A percentile compares a stretch with the other conserved stretches of the same genome.
Evolutionary conservation across 2,797 vertebrate species (phyloP).

Genomic region (Hafferia zeledoni): DNA sequence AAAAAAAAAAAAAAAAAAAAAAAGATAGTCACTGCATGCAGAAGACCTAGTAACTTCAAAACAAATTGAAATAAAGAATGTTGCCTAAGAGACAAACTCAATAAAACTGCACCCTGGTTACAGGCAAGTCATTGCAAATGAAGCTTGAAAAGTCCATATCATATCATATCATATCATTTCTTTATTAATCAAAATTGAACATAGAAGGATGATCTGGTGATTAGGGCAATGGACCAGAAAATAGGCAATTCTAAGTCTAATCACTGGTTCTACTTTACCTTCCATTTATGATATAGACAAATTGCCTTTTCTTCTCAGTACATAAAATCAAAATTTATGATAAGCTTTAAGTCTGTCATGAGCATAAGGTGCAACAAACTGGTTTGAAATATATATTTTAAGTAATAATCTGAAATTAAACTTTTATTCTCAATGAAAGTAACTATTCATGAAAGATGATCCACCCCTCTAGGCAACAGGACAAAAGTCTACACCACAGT

Average conservation of each 20-base stretch:
- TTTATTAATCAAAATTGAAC: not conserved
- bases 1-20: not conserved
- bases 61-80: not conserved
- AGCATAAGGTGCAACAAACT: not conserved
- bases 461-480: not conserved
- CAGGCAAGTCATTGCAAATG: not conserved
- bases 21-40: not conserved
- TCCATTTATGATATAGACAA: not conserved
- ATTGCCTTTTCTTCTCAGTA: not conserved
- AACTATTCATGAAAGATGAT: not conserved
- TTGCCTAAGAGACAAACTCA: not conserved
- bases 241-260: not conserved
- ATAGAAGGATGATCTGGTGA: not conserved
- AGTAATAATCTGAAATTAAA: not conserved
- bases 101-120: not conserved
- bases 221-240: constrained; percentile 4
- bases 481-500: not conserved
- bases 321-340: not conserved
- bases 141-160: constrained; percentile 10
- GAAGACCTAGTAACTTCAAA: not conserved
- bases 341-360: not conserved
- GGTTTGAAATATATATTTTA: not conserved
- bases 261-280: not conserved
- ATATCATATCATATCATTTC: not conserved
- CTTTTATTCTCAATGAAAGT: not conserved